phyloP scores from a whole-genome alignment of 2,888 invertebrate genomes.

The Macaria notata region DNA sequence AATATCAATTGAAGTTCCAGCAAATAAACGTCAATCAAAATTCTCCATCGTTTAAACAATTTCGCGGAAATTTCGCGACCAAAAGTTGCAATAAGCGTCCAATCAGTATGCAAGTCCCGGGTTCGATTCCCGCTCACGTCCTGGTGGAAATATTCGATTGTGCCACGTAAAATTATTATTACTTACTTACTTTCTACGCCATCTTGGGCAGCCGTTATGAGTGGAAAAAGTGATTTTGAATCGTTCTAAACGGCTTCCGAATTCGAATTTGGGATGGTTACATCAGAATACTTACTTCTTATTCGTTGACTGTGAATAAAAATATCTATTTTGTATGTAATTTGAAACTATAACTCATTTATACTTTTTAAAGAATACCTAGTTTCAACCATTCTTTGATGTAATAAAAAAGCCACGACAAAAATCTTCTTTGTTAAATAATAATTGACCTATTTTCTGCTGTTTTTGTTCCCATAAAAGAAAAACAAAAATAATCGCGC shows the following conservation, averaged over 20 bases:
- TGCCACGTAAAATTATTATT: slow-evolving; percentile 62
- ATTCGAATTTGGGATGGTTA: slow-evolving; percentile 12
- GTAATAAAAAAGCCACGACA: too few species aligned
- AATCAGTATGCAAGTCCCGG: slow-evolving; percentile 66
- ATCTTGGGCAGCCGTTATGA: slow-evolving; percentile 55
- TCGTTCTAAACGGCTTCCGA: slow-evolving; percentile 15
- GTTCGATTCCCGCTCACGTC: slow-evolving; percentile 67
- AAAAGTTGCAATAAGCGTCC: slow-evolving; percentile 52
- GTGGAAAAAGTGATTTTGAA: slow-evolving; percentile 49
- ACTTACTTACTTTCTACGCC: slow-evolving; percentile 71
- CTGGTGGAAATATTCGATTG: slow-evolving; percentile 64
- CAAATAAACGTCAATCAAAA: slow-evolving; percentile 13
- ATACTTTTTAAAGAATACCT: too few species aligned
- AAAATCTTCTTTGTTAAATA: too few species aligned
- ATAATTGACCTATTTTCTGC: too few species aligned
- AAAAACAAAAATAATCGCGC: too few species aligned
- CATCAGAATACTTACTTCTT: slow-evolving; percentile 9
- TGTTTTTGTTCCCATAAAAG: too few species aligned
- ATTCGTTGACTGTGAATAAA: slow-evolving; percentile 7
- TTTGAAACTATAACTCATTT: too few species aligned
- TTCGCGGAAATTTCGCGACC: slow-evolving; percentile 29
- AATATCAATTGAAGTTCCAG: neutral
- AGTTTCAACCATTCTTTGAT: too few species aligned
- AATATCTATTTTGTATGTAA: slow-evolving; percentile 6
- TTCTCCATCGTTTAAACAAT: slow-evolving; percentile 21